phyloP scores from a whole-genome alignment of 2,113 vertebrate genomes.

The Crotalus horridus region DNA sequence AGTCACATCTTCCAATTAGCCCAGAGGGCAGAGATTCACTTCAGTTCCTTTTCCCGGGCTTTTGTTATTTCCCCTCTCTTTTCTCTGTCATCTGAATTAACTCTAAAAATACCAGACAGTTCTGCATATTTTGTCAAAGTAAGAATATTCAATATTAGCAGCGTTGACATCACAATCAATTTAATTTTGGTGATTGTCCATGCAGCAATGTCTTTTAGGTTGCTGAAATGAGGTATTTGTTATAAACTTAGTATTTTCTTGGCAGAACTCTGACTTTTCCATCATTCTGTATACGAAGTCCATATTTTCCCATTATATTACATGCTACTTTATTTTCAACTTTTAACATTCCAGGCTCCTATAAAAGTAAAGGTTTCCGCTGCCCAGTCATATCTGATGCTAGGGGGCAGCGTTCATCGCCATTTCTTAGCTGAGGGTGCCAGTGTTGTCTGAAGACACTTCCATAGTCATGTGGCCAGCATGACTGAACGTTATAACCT shows the following conservation, averaged over 20 bases:
- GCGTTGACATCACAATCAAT: background rate
- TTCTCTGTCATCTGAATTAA: no score
- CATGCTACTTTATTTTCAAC: background rate
- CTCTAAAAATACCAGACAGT: no score
- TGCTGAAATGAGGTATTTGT: background rate
- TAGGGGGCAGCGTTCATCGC: background rate
- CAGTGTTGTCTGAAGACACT: background rate
- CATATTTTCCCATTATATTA: background rate
- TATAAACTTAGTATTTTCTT: background rate
- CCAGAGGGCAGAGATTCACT: no score
- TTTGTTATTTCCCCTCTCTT: no score
- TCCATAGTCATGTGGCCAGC: background rate
- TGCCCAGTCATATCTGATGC: background rate
- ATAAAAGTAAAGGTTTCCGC: background rate
- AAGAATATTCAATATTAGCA: no score
- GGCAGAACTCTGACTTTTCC: background rate
- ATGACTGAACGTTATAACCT: background rate
- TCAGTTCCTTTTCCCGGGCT: no score
- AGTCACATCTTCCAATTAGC: no score
- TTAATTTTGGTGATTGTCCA: background rate
- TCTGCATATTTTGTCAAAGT: no score
- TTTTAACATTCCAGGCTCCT: background rate
- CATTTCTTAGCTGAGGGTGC: background rate
- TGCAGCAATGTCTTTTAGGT: background rate
- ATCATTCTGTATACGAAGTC: background rate